Base-by-base conservation (phyloP, 2,888 invertebrate species). In the Cheiracanthium punctorium region DNA sequence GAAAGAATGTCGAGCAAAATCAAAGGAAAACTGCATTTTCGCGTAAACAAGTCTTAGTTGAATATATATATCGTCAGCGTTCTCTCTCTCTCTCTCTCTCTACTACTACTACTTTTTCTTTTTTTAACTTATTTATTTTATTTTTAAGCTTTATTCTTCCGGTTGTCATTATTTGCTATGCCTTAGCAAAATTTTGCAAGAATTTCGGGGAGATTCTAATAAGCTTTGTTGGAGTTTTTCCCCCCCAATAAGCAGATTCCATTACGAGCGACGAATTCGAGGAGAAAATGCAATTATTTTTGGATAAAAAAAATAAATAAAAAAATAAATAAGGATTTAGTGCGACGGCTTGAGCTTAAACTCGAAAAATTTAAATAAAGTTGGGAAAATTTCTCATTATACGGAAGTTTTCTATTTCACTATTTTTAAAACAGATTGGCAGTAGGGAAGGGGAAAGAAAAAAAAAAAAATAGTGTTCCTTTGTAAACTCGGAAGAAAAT, bases 211-310 rank as follows among this genome's bases (percentile, higher is more conserved):
- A 73, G 73, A 72, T 20, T 48, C 73, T 84, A 84, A 84, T 84
- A 84, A 84, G 82, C 82, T 84, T 84, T 77, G 72, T 73, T 82
- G 52, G 20, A 41, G 71, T 24, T 30, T 48, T 65, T 74, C n/a
- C n/a, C n/a, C n/a, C 32, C 77, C 77, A 84, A 77, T 84, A 84
- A 84, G 77, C 48, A 8, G 17, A 72, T 77, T 84, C 82, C 82
- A 84, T 84, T 84, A 84, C 67, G 43, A 32, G 58, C 64, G 28
- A 71, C 37, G 41, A 29, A 32, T 75, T 32, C n/a, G 37, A 52
- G 70, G 48, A 37, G 58, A 33, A 72, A 84, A 84, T 84, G 77
- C 77, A 84, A 84, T 84, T 84, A 84, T 84, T 84, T 84, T 72
- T 14, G 82, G 77, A 84, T 84, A 73, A 84, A 69, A 58, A 73